Base-by-base conservation (phyloP, 2,888 invertebrate species). In the Aplocera efformata region DNA sequence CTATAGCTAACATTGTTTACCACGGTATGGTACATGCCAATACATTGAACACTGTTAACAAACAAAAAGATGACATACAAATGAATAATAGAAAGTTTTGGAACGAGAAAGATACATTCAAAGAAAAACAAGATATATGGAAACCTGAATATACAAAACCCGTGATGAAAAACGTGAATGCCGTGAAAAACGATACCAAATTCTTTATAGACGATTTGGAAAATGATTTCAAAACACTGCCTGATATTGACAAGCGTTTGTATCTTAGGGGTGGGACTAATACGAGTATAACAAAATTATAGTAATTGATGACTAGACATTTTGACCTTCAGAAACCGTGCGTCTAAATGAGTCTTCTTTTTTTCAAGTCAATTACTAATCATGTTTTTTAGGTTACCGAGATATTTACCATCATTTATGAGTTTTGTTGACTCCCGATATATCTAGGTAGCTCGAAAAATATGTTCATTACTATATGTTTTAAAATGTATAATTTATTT, bases 1-100 rank as follows among this genome's bases (percentile, higher is more conserved):
- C 62, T 0, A 41, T 70, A 0, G 65, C 67, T 0, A 74, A 52
- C 13, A 50, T 72, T 0, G 48, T 73, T 0, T 77, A 76, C 10
- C 69, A 72, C 7, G 73, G 75, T 0, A 72, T 68, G 21, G 65
- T 76, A 32, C 67, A 69, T 4, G 47, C 67, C 1, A 64, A 71
- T 7, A 25, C 59, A 1, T 8, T 59, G 0, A 52, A 32, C 3
- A 41, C 49, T 23, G 22, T 29, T 0, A 20, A 50, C 9, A 31
- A 38, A 33, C 10, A 10, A 7, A 26, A 11, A 10, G 25, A 39
- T 0, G 13, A n/a, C 1, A 55, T 32, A 4, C 44, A 46, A 1
- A 42, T 40, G 0, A 44, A 56, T 3, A 34, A 26, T 1, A 32
- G 26, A 33, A 27, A 39, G 31, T 7, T 28, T 7, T 24, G 23